These are phyloP conservation scores for Rousettus leschenaultii DNA, from an alignment of 2,113 vertebrate species.

Conservation along the genomic window DNA sequence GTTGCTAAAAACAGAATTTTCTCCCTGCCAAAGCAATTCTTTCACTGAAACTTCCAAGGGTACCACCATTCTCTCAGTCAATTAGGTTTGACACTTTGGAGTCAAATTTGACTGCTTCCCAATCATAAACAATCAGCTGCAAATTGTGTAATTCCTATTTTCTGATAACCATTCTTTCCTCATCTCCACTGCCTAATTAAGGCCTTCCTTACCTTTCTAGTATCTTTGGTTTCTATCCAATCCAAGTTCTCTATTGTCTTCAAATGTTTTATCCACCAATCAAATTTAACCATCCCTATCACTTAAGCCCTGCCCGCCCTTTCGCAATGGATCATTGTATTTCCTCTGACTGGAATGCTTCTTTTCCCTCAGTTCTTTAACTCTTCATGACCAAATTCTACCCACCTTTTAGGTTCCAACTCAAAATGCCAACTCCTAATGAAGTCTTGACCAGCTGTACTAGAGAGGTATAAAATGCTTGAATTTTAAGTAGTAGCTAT, in stretches of 20 bases:
- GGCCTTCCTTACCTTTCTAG: background rate
- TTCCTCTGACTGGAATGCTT: background rate
- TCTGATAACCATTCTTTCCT: background rate
- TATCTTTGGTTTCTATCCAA: background rate
- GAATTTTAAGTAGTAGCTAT: background rate
- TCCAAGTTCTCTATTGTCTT: background rate
- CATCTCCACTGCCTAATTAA: background rate
- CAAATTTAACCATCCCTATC: constrained; percentile 14
- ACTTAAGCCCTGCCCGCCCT: background rate
- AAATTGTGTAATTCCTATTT: background rate
- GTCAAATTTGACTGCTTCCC: background rate
- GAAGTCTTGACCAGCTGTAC: background rate
- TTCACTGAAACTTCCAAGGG: background rate
- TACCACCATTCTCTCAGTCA: background rate
- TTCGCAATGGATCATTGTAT: background rate
- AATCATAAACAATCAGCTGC: background rate
- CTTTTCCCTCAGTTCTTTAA: constrained; percentile 1
- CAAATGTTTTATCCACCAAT: background rate
- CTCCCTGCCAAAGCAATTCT: background rate
- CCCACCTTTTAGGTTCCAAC: background rate
- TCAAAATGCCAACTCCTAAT: background rate
- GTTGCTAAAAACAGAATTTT: background rate
- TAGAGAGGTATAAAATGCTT: background rate
- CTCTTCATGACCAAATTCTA: background rate
- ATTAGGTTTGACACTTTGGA: background rate